Evolutionary conservation across 2,113 vertebrate genomes (phyloP).

Genomic region (Naja naja): DNA sequence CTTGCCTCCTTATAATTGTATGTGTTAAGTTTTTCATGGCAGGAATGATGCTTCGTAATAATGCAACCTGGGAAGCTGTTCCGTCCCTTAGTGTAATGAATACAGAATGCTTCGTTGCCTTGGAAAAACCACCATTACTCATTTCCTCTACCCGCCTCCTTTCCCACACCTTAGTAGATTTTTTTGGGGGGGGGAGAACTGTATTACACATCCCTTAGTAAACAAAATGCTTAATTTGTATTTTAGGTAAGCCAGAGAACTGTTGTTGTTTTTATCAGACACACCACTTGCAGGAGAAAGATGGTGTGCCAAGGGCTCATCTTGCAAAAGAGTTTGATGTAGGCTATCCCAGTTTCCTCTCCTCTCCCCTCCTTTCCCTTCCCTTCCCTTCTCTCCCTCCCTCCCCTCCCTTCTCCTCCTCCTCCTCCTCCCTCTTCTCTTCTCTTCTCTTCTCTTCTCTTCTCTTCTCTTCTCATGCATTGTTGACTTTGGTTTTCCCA

Average conservation of each 20-base stretch:
- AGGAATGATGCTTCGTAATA: slow-evolving; percentile 52
- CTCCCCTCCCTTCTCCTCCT: too few species aligned
- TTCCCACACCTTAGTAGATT: neutral
- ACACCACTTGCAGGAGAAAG: too few species aligned
- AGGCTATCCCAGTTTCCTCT: neutral
- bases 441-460: neutral
- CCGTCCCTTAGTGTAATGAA: neutral
- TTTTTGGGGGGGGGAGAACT: neutral
- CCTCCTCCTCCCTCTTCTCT: neutral
- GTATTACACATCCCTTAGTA: too few species aligned
- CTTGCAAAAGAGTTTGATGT: neutral
- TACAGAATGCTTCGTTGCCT: neutral
- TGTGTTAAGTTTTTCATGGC: slow-evolving; percentile 57
- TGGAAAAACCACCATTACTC: neutral
- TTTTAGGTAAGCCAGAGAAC: neutral
- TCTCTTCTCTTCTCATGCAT: too few species aligned
- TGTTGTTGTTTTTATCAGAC: too few species aligned
- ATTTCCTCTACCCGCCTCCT: neutral
- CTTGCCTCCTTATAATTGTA: slow-evolving; percentile 60
- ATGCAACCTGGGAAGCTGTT: slow-evolving; percentile 38
- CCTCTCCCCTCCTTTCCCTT: too few species aligned
- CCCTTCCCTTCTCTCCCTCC: too few species aligned
- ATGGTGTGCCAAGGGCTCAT: neutral
- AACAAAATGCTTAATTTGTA: neutral
- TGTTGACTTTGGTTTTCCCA: neutral